These are phyloP conservation scores for Sphenopsis melanotis DNA, from an alignment of 2,797 vertebrate species.

Conservation along the genomic window DNA sequence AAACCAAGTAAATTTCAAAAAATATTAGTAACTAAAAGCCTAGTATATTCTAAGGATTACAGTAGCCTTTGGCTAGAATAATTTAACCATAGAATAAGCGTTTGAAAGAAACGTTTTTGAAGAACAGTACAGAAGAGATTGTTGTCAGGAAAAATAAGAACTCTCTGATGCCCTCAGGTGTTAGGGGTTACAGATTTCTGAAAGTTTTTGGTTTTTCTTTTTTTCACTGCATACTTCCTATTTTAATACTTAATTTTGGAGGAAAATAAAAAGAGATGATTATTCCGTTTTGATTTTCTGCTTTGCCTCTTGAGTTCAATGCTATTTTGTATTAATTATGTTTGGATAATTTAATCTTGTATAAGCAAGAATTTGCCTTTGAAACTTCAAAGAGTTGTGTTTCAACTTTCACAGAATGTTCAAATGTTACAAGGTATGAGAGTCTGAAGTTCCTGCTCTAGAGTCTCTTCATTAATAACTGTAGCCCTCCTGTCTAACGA, in stretches of 20 bases:
- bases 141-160: neutral
- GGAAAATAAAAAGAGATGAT: neutral
- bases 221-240: neutral
- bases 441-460: neutral
- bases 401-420: neutral
- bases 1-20: neutral
- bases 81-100: neutral
- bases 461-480: neutral
- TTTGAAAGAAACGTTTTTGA: neutral
- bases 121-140: neutral
- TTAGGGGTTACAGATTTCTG: neutral
- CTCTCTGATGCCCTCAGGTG: neutral
- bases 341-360: neutral
- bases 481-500: neutral
- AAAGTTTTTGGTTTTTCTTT: neutral
- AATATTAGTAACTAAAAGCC: neutral
- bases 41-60: neutral
- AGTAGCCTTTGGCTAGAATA: neutral
- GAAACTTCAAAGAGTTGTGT: neutral
- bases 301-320: neutral
- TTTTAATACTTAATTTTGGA: neutral
- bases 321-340: neutral
- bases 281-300: neutral
- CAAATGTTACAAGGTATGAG: accelerated
- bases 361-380: neutral